These are phyloP conservation scores for Macrotrachela quadricornifera DNA, from an alignment of 1,140 invertebrate species.

Conservation along the genomic window DNA sequence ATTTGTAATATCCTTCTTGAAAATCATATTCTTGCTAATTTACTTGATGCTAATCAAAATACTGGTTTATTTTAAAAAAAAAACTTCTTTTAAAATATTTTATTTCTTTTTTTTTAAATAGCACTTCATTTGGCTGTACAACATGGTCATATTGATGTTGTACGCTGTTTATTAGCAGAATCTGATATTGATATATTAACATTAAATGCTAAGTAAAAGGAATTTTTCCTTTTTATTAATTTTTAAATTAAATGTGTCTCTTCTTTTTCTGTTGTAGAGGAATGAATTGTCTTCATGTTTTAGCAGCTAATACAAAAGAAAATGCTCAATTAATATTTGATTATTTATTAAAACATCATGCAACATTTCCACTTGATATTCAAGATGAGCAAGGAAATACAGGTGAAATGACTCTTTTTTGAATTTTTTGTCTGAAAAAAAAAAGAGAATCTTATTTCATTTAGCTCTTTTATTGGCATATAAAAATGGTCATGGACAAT, in stretches of 20 bases:
- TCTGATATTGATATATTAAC: conserved; percentile 56
- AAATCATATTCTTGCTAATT: conserved; percentile 52
- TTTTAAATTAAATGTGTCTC: too few species aligned
- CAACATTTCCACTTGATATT: conserved; percentile 67
- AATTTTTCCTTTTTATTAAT: too few species aligned
- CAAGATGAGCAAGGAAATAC: conserved; percentile 54
- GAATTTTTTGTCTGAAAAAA: too few species aligned
- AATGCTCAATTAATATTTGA: conserved; percentile 78
- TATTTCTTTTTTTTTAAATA: conserved; percentile 13
- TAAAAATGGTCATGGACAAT: conserved; percentile 70
- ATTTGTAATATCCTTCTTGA: conserved; percentile 52
- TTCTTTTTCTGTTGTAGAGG: conserved; percentile 37
- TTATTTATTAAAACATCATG: conserved; percentile 72
- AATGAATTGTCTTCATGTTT: conserved; percentile 65
- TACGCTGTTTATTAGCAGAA: conserved; percentile 50
- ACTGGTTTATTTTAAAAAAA: conserved; percentile 35
- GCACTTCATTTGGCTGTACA: conserved; percentile 69
- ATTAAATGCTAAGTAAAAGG: conserved; percentile 38
- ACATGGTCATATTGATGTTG: conserved; percentile 55
- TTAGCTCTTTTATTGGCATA: conserved; percentile 62
- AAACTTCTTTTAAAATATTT: too few species aligned
- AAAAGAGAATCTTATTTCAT: background rate
- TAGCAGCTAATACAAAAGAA: conserved; percentile 62
- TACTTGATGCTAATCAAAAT: conserved; percentile 57
- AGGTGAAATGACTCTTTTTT: too few species aligned